Percentiles rank a stretch among this genome's conserved stretches.
Conservation (phyloP, 1,140 invertebrate species). For the Drosophila truncata region DNA sequence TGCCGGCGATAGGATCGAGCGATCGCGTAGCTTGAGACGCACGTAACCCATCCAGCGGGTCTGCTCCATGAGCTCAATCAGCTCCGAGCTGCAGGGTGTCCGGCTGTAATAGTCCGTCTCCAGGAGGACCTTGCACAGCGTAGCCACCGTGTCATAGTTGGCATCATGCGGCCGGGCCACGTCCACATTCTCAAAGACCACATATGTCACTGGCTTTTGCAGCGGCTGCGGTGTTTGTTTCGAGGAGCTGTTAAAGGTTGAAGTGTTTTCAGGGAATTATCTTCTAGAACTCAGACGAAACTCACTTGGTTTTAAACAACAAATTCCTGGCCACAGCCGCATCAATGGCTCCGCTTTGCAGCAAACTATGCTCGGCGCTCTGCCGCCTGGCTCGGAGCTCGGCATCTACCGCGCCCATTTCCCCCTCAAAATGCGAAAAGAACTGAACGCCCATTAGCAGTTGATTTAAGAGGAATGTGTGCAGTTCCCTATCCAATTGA, state of each 20-base stretch:
- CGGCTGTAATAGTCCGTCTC: constrained; percentile 86
- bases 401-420: constrained; percentile 60
- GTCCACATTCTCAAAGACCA: constrained; percentile 92
- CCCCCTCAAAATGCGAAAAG: constrained; percentile 90
- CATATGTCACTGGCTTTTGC: constrained; percentile 88
- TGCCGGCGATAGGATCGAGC: background rate
- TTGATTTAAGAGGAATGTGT: constrained; percentile 91
- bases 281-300: background rate
- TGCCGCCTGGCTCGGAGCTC: constrained; percentile 56
- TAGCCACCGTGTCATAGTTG: constrained; percentile 78
- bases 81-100: constrained; percentile 61
- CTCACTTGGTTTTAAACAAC: constrained; percentile 65
- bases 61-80: constrained; percentile 61
- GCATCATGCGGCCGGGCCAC: constrained; percentile 88
- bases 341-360: constrained; percentile 88
- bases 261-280: background rate
- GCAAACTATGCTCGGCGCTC: constrained; percentile 87
- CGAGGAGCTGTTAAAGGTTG: constrained; percentile 60
- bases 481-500: constrained; percentile 88
- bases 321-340: constrained; percentile 86
- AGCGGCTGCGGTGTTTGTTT: constrained; percentile 87
- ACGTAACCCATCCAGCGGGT: constrained; percentile 83
- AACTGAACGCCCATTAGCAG: constrained; percentile 91
- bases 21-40: constrained; percentile 70
- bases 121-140: constrained; percentile 87